Conservation (phyloP, 2,113 vertebrate genomes). For the Thymallus thymallus region DNA sequence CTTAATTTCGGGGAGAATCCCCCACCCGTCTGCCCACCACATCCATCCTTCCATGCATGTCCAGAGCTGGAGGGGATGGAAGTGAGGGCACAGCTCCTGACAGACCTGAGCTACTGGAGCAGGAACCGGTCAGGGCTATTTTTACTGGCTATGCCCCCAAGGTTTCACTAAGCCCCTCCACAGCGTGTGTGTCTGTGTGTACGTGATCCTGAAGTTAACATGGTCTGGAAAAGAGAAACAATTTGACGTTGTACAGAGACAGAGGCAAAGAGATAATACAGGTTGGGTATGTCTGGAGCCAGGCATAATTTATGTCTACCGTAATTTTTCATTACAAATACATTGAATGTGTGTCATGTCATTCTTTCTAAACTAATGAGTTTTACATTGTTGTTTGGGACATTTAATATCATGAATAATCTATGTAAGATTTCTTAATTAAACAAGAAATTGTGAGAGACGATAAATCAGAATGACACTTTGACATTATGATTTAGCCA, state of each 20-base stretch:
- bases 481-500: too few relatives aligned
- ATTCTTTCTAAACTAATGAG: too few relatives aligned
- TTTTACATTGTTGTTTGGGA: too few relatives aligned
- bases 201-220: conserved; percentile 2
- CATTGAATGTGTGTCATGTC: too few relatives aligned
- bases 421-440: too few relatives aligned
- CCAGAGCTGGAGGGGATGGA: conserved; percentile 33
- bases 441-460: too few relatives aligned
- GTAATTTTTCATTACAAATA: too few relatives aligned
- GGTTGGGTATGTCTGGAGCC: background rate
- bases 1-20: conserved; percentile 34
- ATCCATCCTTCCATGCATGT: conserved; percentile 16
- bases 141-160: conserved; percentile 28
- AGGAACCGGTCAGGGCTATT: conserved; percentile 48
- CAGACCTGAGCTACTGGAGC: conserved; percentile 51
- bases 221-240: background rate
- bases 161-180: conserved; percentile 28
- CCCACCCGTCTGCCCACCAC: background rate
- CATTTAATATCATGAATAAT: too few relatives aligned
- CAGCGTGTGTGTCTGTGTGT: conserved; percentile 15
- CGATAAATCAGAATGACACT: too few relatives aligned
- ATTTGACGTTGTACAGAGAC: background rate
- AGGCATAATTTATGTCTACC: too few relatives aligned
- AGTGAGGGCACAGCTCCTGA: conserved; percentile 41
- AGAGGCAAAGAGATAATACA: conserved; percentile 1